Evolutionary conservation across 2,888 invertebrate species (phyloP).

Genomic region (Machimus rusticus): DNA sequence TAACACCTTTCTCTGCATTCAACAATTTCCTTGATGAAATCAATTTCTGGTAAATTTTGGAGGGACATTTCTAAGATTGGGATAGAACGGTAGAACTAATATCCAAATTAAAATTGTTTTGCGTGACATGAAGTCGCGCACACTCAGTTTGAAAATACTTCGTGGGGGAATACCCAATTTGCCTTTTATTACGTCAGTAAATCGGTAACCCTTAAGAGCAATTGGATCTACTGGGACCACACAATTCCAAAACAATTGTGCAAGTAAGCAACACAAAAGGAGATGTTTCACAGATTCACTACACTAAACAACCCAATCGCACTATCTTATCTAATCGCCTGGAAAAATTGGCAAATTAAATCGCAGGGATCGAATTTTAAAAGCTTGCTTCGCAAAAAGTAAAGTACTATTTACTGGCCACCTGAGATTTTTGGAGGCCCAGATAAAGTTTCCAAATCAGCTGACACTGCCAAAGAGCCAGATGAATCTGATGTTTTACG

Average conservation of each 20-base stretch:
- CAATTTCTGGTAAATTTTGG: neutral
- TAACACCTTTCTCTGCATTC: too few species aligned
- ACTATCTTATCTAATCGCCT: neutral
- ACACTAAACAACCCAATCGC: neutral
- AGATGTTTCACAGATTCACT: neutral
- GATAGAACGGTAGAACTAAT: neutral
- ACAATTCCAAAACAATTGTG: neutral
- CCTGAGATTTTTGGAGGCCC: neutral
- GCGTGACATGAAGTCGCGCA: neutral
- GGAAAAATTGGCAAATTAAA: neutral
- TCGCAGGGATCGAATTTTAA: neutral
- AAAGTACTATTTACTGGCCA: neutral
- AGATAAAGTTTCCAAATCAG: neutral
- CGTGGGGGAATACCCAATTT: neutral
- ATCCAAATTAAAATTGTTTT: neutral
- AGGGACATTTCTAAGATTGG: neutral
- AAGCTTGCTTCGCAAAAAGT: neutral
- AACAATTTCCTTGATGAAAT: neutral
- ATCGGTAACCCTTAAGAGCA: neutral
- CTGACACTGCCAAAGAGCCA: neutral
- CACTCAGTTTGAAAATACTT: neutral
- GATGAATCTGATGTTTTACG: neutral
- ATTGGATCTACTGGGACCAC: neutral
- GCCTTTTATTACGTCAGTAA: neutral
- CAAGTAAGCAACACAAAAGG: neutral